Evolutionary conservation across 2,888 invertebrate species (phyloP).

Genomic region (Hybos culiciformis): DNA sequence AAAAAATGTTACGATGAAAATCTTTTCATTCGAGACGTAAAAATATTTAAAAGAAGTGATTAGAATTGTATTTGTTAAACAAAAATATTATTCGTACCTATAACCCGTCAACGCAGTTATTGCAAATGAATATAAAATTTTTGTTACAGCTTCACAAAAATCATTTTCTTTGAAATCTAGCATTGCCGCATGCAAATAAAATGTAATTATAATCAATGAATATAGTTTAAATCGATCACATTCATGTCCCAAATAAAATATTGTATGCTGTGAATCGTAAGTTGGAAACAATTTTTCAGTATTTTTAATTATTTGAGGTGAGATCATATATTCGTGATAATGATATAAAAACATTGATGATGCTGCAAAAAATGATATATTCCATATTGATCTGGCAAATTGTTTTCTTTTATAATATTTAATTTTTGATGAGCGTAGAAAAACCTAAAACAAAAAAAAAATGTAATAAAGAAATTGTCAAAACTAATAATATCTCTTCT

Average conservation of each 20-base stretch:
- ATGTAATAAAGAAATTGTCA: not conserved
- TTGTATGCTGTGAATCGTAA: constrained; percentile 28
- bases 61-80: not conserved
- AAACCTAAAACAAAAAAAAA: constrained; percentile 22
- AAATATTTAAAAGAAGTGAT: too few relatives aligned
- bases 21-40: not conserved
- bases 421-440: constrained; percentile 30
- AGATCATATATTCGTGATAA: constrained; percentile 33
- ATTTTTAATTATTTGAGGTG: constrained; percentile 30
- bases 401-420: constrained; percentile 32
- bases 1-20: too few relatives aligned
- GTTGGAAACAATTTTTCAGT: constrained; percentile 33
- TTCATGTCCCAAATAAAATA: constrained; percentile 32
- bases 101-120: constrained; percentile 28
- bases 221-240: constrained; percentile 34
- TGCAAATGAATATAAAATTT: constrained; percentile 27
- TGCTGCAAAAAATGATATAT: constrained; percentile 32
- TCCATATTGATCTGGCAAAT: constrained; percentile 32
- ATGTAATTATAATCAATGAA: constrained; percentile 31
- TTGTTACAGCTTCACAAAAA: constrained; percentile 28
- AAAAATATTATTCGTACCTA: constrained; percentile 19
- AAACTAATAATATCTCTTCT: not conserved
- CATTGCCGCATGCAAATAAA: constrained; percentile 30
- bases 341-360: constrained; percentile 30
- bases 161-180: constrained; percentile 31